Base-by-base conservation (phyloP, 2,888 invertebrate species). In the Phoronis australis region DNA sequence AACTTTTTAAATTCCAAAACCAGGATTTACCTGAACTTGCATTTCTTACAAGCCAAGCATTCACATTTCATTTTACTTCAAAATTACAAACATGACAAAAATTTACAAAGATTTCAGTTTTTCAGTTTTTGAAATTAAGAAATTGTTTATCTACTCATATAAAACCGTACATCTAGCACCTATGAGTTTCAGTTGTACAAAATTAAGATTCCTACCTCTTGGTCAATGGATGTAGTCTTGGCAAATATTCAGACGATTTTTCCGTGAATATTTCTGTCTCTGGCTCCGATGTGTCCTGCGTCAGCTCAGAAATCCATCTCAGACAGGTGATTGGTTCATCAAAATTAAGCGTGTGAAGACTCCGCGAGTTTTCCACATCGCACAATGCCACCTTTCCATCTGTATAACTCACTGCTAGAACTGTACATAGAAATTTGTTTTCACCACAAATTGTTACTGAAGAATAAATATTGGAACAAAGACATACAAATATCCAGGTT, bases 351-450 rank as follows among this genome's bases (percentile, higher is more conserved):
- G 81, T 83, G 59, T 88, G 86, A 12, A 92, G 80, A 49, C 85
- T 81, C 64, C 87, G 87, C 66, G 90, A 90, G 64, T 89, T 88
- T 78, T 93, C 93, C 44, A 92, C 87, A 73, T 90, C 88, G 38
- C 90, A 82, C 41, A 93, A 80, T 26, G 83, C 80, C 1, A 90
- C 82, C 65, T 82, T 81, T 12, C 87, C 89, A 43, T 60, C 60
- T 3, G 53, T 57, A 50, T 78, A 79, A 82, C 76, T 88, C 22
- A 82, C 78, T 40, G 87, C 87, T 44, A 85, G 55, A 15, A 73
- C 73, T 70, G 60, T 39, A 59, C 54, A 20, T 35, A 41, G 41
- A 41, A n/a, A n/a, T n/a, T n/a, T n/a, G n/a, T n/a, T n/a, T n/a
- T n/a, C n/a, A n/a, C n/a, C n/a, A n/a, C n/a, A n/a, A n/a, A n/a